Percentiles rank a stretch among this genome's conserved stretches.
Conservation (phyloP, 1,140 invertebrate species). For the Metopolophium dirhodum region DNA sequence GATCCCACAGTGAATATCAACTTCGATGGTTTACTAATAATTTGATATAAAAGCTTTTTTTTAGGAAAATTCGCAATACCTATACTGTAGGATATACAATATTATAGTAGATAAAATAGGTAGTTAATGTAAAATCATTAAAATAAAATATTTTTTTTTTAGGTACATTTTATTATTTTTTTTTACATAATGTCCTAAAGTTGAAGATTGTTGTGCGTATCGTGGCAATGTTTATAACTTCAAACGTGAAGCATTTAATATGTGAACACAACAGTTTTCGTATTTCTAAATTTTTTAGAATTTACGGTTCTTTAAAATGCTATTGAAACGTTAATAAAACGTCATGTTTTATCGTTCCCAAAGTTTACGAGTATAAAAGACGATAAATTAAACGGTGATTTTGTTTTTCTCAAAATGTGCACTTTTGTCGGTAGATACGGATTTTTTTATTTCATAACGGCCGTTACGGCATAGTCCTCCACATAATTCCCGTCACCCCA, state of each 20-base stretch:
- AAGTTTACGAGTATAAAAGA: background rate
- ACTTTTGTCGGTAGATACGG: slow-evolving; percentile 9
- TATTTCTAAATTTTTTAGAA: background rate
- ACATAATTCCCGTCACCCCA: slow-evolving; percentile 33
- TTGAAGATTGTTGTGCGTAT: background rate
- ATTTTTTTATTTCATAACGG: slow-evolving; percentile 16
- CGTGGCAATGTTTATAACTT: background rate
- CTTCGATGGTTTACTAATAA: background rate
- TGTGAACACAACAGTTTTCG: background rate
- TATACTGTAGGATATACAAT: background rate
- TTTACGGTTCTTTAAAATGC: slow-evolving; percentile 10
- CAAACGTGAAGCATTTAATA: background rate
- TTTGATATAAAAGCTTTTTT: background rate
- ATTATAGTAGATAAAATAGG: background rate
- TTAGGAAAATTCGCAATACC: background rate
- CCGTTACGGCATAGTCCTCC: slow-evolving; percentile 30
- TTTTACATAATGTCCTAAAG: background rate
- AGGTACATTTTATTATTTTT: background rate
- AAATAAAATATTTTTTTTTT: background rate
- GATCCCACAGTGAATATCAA: background rate
- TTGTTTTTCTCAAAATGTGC: slow-evolving; percentile 20
- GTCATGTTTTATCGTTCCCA: background rate
- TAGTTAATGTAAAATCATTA: background rate
- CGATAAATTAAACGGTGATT: slow-evolving; percentile 43
- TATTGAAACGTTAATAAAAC: slow-evolving; percentile 31